A percentile compares a stretch with the other conserved stretches of the same genome.
Evolutionary conservation across 2,888 invertebrate genomes (phyloP).

Genomic region (Polydrusus pterygomalis): DNA sequence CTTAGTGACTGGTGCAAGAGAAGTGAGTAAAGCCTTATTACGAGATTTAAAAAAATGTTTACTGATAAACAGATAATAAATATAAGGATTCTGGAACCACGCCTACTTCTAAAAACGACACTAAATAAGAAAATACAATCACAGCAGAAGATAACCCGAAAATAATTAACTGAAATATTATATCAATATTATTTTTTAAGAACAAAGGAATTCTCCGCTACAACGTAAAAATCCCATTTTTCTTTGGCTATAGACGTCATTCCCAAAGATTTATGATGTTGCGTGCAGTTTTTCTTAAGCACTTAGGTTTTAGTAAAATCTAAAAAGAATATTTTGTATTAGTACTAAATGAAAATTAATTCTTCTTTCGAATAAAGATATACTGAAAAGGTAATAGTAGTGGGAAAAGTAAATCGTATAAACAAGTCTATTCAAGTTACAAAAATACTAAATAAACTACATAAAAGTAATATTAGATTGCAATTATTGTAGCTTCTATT

Average conservation of each 20-base stretch:
- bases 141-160: neutral
- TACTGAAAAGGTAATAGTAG: neutral
- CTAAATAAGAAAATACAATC: too few species aligned
- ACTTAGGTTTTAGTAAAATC: slow-evolving; percentile 32
- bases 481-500: too few species aligned
- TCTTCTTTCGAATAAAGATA: slow-evolving; percentile 3
- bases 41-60: too few species aligned
- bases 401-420: too few species aligned
- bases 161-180: slow-evolving; percentile 16
- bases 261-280: slow-evolving; percentile 41
- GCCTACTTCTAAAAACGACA: too few species aligned
- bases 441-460: too few species aligned
- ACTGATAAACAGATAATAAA: too few species aligned
- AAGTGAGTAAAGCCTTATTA: too few species aligned
- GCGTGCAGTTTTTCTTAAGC: slow-evolving; percentile 45
- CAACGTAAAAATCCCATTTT: slow-evolving; percentile 39
- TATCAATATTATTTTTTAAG: slow-evolving; percentile 23
- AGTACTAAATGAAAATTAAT: slow-evolving; percentile 31
- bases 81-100: too few species aligned
- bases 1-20: too few species aligned
- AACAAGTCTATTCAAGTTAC: too few species aligned
- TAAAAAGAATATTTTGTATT: slow-evolving; percentile 26
- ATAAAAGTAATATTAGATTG: too few species aligned
- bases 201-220: slow-evolving; percentile 7
- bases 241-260: slow-evolving; percentile 43